Conservation (phyloP, 2,113 vertebrate species). For the Ictidomys tridecemlineatus region DNA sequence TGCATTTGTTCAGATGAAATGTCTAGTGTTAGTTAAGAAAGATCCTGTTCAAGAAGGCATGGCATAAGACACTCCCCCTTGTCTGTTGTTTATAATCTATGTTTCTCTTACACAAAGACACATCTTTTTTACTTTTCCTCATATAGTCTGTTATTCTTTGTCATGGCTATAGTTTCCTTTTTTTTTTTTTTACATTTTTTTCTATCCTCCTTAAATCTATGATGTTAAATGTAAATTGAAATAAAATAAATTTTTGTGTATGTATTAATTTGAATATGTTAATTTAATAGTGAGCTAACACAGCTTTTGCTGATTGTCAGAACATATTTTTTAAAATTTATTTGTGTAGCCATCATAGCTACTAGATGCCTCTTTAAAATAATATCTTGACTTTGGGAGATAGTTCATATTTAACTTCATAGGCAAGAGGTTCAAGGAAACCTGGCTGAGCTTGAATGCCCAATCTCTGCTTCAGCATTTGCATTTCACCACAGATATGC, state of each 20-base stretch:
- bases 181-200: neutral
- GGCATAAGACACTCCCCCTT: neutral
- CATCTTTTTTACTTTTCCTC: constrained; percentile 33
- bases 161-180: neutral
- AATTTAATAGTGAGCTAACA: neutral
- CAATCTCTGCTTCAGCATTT: constrained; percentile 37
- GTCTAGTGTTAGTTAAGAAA: neutral
- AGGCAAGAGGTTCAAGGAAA: constrained; percentile 12
- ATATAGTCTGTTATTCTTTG: neutral
- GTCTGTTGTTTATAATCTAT: neutral
- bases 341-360: constrained; percentile 1
- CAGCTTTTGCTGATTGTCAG: neutral
- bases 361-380: constrained; percentile 43
- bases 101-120: neutral
- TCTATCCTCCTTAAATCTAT: neutral
- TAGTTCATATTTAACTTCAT: neutral
- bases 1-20: neutral
- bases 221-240: constrained; percentile 42
- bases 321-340: constrained; percentile 1
- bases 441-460: constrained; percentile 12
- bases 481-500: constrained; percentile 34
- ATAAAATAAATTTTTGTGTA: neutral
- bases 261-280: constrained; percentile 43
- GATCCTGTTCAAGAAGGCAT: neutral
- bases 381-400: constrained; percentile 26